Evolutionary conservation across 2,888 invertebrate species (phyloP).

Genomic region (Scrobipalpa costella): DNA sequence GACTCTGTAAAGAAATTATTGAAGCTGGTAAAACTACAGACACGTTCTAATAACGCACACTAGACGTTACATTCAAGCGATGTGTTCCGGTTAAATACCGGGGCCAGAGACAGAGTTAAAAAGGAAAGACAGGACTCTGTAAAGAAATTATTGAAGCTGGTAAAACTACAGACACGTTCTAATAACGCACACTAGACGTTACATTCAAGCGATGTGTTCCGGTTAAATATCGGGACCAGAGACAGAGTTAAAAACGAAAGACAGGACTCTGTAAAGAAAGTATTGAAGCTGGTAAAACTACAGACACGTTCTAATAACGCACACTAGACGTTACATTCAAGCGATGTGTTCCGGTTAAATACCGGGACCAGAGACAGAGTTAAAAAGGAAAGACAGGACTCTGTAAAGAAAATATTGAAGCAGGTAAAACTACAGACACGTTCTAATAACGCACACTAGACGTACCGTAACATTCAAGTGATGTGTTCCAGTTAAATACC

Average conservation of each 20-base stretch:
- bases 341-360: slow-evolving; percentile 50
- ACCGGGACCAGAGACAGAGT: slow-evolving; percentile 36
- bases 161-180: too few relatives aligned
- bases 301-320: slow-evolving; percentile 59
- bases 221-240: slow-evolving; percentile 48
- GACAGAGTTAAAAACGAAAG: too few relatives aligned
- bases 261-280: too few relatives aligned
- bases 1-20: too few relatives aligned
- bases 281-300: too few relatives aligned
- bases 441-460: slow-evolving; percentile 52
- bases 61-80: slow-evolving; percentile 25
- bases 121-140: too few relatives aligned
- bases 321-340: slow-evolving; percentile 32
- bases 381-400: too few relatives aligned
- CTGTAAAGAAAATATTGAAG: too few relatives aligned
- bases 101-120: slow-evolving; percentile 15
- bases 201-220: slow-evolving; percentile 39
- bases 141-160: too few relatives aligned
- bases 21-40: too few relatives aligned
- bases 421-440: too few relatives aligned
- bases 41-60: slow-evolving; percentile 56
- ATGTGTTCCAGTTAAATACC: slow-evolving; percentile 55
- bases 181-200: slow-evolving; percentile 46
- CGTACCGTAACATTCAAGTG: slow-evolving; percentile 11
- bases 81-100: slow-evolving; percentile 55